Base-by-base conservation (phyloP, 2,113 vertebrate genomes). In the Brachyhypopomus gauderio region DNA sequence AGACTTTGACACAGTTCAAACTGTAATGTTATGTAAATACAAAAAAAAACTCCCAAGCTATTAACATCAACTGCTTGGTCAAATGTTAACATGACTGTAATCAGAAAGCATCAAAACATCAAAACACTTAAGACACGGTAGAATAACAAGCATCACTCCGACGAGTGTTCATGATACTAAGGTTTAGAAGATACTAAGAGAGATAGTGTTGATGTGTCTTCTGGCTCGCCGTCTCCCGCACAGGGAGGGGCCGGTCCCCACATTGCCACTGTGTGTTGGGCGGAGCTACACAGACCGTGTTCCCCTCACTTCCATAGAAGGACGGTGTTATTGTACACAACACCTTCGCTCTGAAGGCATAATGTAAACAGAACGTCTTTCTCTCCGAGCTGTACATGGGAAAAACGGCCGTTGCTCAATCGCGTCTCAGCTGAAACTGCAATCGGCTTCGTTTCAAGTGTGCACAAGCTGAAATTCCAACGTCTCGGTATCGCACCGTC, bases 201-300 rank as follows among this genome's bases (percentile, higher is more conserved):
- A 52, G 45, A 52, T n/a, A n/a, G n/a, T n/a, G n/a, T n/a, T n/a
- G n/a, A n/a, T n/a, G n/a, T n/a, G n/a, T n/a, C n/a, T n/a, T n/a
- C n/a, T n/a, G n/a, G n/a, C n/a, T n/a, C n/a, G n/a, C n/a, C n/a
- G n/a, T n/a, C n/a, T n/a, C n/a, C n/a, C n/a, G n/a, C n/a, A n/a
- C n/a, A n/a, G n/a, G n/a, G n/a, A n/a, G n/a, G n/a, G n/a, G n/a
- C n/a, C n/a, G n/a, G n/a, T n/a, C n/a, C n/a, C n/a, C n/a, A n/a
- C n/a, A n/a, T n/a, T n/a, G n/a, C n/a, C n/a, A n/a, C n/a, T n/a
- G n/a, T n/a, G n/a, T n/a, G n/a, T n/a, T n/a, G n/a, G 64, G 23
- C 41, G 73, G 48, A 48, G 85, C 38, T 84, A 83, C 85, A 75
- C 75, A 83, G 74, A 82, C 77, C 84, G 34, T 36, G 34, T 78